Conservation (phyloP, 2,888 invertebrate species). For the Pharmacophagus antenor region DNA sequence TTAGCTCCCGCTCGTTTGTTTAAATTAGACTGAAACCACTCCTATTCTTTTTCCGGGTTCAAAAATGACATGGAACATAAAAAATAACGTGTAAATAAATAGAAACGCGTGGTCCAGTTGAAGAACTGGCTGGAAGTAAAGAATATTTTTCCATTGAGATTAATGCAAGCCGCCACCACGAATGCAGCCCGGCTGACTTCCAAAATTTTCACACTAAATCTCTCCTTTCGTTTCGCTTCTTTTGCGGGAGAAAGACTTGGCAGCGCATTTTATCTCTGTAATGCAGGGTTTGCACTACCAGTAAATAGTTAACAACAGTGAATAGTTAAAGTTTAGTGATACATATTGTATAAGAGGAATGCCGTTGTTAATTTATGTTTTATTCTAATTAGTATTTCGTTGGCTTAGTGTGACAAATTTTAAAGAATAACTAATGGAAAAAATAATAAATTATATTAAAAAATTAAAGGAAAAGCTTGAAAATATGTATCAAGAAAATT, state of each 20-base stretch:
- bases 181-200: constrained; percentile 75
- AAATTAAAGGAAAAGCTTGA: not conserved
- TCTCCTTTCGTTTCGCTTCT: constrained; percentile 72
- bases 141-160: constrained; percentile 70
- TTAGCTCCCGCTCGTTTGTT: constrained; percentile 61
- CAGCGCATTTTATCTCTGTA: constrained; percentile 76
- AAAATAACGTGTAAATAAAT: constrained; percentile 8
- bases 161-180: constrained; percentile 69
- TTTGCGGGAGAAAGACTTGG: constrained; percentile 74
- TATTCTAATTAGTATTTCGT: not conserved
- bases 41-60: constrained; percentile 39
- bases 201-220: constrained; percentile 78
- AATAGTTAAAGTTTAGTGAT: constrained; percentile 6
- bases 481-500: no score
- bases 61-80: constrained; percentile 13
- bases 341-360: not conserved
- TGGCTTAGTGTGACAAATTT: not conserved
- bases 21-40: constrained; percentile 57
- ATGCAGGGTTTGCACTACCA: constrained; percentile 69
- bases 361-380: not conserved
- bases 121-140: constrained; percentile 50
- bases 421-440: not conserved
- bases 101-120: constrained; percentile 45
- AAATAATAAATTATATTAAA: not conserved
- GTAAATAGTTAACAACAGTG: constrained; percentile 63